Evolutionary conservation across 2,797 vertebrate species (phyloP).

Genomic region (Gadopsis marmoratus): DNA sequence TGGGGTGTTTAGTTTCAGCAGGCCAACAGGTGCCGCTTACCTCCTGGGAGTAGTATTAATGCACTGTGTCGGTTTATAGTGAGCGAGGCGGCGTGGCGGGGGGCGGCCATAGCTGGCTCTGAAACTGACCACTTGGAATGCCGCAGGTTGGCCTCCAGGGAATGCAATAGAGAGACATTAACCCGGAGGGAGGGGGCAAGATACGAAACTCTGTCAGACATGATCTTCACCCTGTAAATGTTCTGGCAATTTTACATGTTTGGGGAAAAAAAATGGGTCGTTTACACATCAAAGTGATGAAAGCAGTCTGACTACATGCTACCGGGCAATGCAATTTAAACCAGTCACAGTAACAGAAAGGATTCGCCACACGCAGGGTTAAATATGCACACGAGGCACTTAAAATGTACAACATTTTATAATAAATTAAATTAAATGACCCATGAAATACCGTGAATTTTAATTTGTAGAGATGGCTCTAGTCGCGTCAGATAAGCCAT

Average conservation of each 20-base stretch:
- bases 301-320: not conserved
- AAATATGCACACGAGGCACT: not conserved
- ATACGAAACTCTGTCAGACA: constrained; percentile 46
- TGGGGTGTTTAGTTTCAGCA: constrained; percentile 75
- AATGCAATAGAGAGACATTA: constrained; percentile 70
- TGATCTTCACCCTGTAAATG: constrained; percentile 42
- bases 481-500: not conserved
- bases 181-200: constrained; percentile 25
- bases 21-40: constrained; percentile 79
- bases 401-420: not conserved
- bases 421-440: not conserved
- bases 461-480: not conserved
- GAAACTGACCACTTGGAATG: constrained; percentile 81
- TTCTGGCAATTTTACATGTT: constrained; percentile 33
- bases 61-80: constrained; percentile 70
- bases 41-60: constrained; percentile 78
- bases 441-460: not conserved
- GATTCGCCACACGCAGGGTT: not conserved
- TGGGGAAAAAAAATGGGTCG: not conserved
- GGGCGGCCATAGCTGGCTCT: constrained; percentile 60
- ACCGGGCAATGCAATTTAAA: not conserved
- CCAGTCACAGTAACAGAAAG: not conserved
- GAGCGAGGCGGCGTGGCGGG: constrained; percentile 47
- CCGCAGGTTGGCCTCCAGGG: constrained; percentile 70
- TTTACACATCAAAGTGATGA: constrained; percentile 16